phyloP scores from a whole-genome alignment of 2,888 invertebrate species.

The Acholoe squamosa region DNA sequence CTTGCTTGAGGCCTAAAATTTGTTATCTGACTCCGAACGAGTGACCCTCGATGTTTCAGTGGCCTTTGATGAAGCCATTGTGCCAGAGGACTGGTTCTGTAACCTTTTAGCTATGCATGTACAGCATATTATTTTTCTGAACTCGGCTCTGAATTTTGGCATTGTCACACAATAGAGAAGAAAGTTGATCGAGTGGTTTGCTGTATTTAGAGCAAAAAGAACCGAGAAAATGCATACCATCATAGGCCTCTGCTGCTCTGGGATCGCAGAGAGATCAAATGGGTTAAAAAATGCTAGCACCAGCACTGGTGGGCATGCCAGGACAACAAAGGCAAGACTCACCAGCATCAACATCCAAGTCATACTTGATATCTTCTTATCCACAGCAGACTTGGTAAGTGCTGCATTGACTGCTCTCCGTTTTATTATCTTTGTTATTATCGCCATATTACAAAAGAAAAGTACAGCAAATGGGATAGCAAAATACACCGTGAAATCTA shows the following conservation, averaged over 20 bases:
- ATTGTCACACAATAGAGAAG: neutral
- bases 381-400: neutral
- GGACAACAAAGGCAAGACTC: neutral
- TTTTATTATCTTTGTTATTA: neutral
- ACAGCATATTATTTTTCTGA: neutral
- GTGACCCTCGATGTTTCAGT: no score
- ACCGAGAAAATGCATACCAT: neutral
- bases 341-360: neutral
- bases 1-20: no score
- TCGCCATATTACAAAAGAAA: neutral
- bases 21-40: no score
- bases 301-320: neutral
- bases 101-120: neutral
- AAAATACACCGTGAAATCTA: neutral
- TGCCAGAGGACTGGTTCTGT: no score
- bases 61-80: no score
- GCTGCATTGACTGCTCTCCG: neutral
- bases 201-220: neutral
- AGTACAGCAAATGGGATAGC: neutral
- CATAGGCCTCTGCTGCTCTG: neutral
- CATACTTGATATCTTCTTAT: neutral
- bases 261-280: neutral
- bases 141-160: neutral
- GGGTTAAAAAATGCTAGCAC: neutral
- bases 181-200: neutral